These are phyloP conservation scores for Progne subis DNA, from an alignment of 2,113 vertebrate genomes.

Conservation along the genomic window DNA sequence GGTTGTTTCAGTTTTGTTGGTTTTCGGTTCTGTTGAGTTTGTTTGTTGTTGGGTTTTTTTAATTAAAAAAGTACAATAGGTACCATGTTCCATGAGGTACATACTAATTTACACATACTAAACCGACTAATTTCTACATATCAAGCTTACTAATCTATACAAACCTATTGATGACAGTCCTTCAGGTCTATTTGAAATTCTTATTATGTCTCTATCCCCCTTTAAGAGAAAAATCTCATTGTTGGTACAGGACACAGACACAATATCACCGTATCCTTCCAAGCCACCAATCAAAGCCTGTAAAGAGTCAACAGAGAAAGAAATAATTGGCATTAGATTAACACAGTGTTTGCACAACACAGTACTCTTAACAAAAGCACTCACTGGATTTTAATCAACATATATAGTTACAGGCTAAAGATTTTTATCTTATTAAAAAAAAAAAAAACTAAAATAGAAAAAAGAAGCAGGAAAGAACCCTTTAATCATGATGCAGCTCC, in stretches of 20 bases:
- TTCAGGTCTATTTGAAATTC: slow-evolving; percentile 90
- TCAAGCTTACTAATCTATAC: slow-evolving; percentile 5
- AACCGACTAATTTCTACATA: not conserved
- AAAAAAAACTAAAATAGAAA: not conserved
- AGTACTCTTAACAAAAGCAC: not conserved
- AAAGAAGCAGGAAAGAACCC: not conserved
- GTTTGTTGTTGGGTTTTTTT: not conserved
- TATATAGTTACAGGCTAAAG: not conserved
- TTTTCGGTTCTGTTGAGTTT: not conserved
- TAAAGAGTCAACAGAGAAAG: slow-evolving; percentile 21
- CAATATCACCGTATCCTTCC: slow-evolving; percentile 93
- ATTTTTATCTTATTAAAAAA: not conserved
- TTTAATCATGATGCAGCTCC: not conserved
- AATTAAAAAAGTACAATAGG: not conserved
- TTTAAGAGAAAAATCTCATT: slow-evolving; percentile 96
- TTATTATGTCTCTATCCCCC: slow-evolving; percentile 92
- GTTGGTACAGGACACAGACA: slow-evolving; percentile 92
- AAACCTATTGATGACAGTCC: slow-evolving; percentile 83
- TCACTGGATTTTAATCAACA: not conserved
- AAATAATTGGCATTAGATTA: not conserved
- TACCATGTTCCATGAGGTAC: not conserved
- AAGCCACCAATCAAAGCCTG: slow-evolving; percentile 89
- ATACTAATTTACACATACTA: not conserved
- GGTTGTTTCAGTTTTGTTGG: not conserved
- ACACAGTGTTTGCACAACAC: not conserved